Evolutionary conservation across 2,113 vertebrate species (phyloP), one percentile per base, ranked within the genome.

Genomic region (Helogale parvula): DNA sequence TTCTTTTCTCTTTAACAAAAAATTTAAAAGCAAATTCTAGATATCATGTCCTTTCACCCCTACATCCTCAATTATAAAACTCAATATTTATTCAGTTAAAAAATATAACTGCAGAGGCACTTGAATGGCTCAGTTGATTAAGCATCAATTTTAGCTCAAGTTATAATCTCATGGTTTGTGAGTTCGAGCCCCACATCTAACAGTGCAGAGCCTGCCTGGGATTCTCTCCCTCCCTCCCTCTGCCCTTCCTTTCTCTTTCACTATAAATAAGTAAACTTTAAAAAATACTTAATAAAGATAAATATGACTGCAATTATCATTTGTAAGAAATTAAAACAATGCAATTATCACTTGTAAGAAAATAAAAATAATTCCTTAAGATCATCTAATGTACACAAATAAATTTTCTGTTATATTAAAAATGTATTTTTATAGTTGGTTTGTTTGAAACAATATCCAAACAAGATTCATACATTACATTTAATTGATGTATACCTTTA

Each of bases 381-480:
- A 54, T 86, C 23, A 82, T 31, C 15, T 74, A 76, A 47, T 41
- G 41, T 41, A 9, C 15, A 41, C 33, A 68, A 57, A 68, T 69
- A 68, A 50, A 90, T 68, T 50, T n/a, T 79, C 76, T 95, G 23
- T 90, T 60, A 38, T 86, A 54, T 54, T 71, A 88, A 76, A 93
- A 79, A 6, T 72, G n/a, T 72, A n/a, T 77, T n/a, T 68, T 84
- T 77, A 12, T 8, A 74, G 66, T 81, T 85, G 13, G 6, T 16
- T 95, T 45, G 5, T 65, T 88, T 69, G 57, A 83, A 94, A 68
- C 16, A 76, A 21, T 15, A n/a, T 94, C 16, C 35, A 94, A 77
- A 71, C 14, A 82, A 81, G 47, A 76, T 41, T 57, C 8, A 52
- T 16, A 60, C 2, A n/a, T 79, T 68, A 79, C 27, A 50, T 72